phyloP scores from a whole-genome alignment of 2,888 invertebrate genomes.

The Neelides folsomi region DNA sequence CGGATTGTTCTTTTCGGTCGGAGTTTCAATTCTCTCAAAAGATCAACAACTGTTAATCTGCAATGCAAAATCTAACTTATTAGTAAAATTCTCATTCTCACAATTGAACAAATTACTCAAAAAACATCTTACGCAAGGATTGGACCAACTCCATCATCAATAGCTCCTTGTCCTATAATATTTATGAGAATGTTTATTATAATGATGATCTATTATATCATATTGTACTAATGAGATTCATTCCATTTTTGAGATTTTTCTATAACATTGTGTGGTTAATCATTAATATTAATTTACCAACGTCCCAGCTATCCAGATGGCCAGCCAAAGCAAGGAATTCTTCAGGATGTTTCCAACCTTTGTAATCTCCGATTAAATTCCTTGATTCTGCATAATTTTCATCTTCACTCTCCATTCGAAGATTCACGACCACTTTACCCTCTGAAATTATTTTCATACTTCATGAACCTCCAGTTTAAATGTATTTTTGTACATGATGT shows the following conservation, averaged over 20 bases:
- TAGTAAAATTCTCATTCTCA: background rate
- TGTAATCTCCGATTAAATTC: slow-evolving; percentile 11
- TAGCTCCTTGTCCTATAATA: slow-evolving; percentile 46
- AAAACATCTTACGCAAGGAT: slow-evolving; percentile 35
- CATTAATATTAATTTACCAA: too few species aligned
- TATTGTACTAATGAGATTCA: too few species aligned
- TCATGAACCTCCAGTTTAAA: slow-evolving; percentile 48
- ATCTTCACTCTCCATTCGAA: slow-evolving; percentile 49
- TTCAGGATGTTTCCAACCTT: slow-evolving; percentile 3
- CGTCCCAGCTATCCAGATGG: slow-evolving; percentile 5
- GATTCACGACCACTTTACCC: slow-evolving; percentile 42
- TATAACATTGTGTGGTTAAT: slow-evolving; percentile 34
- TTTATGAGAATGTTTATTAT: too few species aligned
- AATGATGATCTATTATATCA: too few species aligned
- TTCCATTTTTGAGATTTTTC: too few species aligned
- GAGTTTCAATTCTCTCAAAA: slow-evolving; percentile 37
- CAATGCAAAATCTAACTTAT: background rate
- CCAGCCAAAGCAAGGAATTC: slow-evolving; percentile 9
- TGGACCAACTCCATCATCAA: slow-evolving; percentile 41
- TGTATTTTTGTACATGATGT: too few species aligned
- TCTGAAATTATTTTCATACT: slow-evolving; percentile 42
- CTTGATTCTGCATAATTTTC: slow-evolving; percentile 20
- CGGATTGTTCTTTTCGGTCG: slow-evolving; percentile 38
- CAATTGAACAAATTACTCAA: too few species aligned
- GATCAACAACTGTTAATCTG: slow-evolving; percentile 24